These are phyloP conservation scores for Trachemys scripta DNA, from an alignment of 2,113 vertebrate genomes.

Conservation along the genomic window DNA sequence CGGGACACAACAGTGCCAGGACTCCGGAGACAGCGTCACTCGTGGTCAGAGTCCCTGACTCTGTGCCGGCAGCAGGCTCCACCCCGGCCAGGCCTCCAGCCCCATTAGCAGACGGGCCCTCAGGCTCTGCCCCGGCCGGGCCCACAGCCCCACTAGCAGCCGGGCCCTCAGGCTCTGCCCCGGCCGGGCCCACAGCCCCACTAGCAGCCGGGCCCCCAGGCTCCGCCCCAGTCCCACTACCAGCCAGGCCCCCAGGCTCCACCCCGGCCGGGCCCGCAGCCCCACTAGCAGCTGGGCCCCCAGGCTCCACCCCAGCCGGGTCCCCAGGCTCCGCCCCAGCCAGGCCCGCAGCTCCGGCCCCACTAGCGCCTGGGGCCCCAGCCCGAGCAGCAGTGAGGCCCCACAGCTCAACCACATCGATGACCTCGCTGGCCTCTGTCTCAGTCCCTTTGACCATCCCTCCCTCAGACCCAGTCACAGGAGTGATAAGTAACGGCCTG, in stretches of 20 bases:
- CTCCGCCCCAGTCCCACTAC: accelerated
- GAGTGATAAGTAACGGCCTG: neutral
- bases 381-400: too few species aligned
- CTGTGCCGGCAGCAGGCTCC: neutral
- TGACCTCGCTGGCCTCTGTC: neutral
- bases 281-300: too few species aligned
- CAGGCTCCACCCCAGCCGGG: accelerated
- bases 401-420: neutral
- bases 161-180: accelerated
- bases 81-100: accelerated
- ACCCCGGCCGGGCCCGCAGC: too few species aligned
- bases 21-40: neutral
- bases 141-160: too few species aligned
- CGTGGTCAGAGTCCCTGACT: neutral
- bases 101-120: accelerated
- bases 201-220: too few species aligned
- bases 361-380: too few species aligned
- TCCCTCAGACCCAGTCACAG: neutral
- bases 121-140: accelerated
- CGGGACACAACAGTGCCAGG: neutral
- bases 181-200: too few species aligned
- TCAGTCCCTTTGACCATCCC: neutral
- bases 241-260: accelerated
- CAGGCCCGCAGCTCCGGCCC: too few species aligned
- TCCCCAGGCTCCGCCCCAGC: too few species aligned